Evolutionary conservation across 2,113 vertebrate species (phyloP).

Genomic region (Glaucomys volans): DNA sequence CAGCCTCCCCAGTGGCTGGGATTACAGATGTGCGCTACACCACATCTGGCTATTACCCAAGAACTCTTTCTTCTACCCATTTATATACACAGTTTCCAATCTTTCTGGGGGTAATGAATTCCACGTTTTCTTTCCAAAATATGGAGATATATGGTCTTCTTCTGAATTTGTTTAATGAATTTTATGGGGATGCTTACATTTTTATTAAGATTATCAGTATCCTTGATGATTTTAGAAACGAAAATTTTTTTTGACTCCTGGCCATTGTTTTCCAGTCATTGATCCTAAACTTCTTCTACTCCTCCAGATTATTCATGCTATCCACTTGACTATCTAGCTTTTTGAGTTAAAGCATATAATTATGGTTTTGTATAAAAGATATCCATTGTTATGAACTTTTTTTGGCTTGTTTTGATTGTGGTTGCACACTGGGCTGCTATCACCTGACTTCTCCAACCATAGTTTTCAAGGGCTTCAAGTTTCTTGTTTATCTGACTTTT

Average conservation of each 20-base stretch:
- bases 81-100: neutral
- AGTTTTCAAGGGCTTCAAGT: conserved; percentile 38
- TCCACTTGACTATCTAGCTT: conserved; percentile 1
- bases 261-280: neutral
- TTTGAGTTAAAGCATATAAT: conserved; percentile 49
- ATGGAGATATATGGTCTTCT: neutral
- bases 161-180: neutral
- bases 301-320: neutral
- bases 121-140: neutral
- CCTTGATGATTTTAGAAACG: neutral
- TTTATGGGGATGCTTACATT: neutral
- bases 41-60: too few relatives aligned
- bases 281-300: neutral
- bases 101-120: neutral
- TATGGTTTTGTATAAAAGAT: conserved; percentile 40
- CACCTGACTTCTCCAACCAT: conserved; percentile 47
- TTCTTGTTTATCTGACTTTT: conserved; percentile 9
- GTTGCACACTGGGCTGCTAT: neutral
- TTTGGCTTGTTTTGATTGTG: conserved; percentile 50
- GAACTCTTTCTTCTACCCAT: neutral
- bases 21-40: too few relatives aligned
- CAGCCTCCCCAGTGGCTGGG: too few relatives aligned
- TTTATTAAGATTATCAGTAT: neutral
- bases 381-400: conserved; percentile 2
- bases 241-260: neutral